phyloP scores from a whole-genome alignment of 2,888 invertebrate species.

The Fragum whitleyi region DNA sequence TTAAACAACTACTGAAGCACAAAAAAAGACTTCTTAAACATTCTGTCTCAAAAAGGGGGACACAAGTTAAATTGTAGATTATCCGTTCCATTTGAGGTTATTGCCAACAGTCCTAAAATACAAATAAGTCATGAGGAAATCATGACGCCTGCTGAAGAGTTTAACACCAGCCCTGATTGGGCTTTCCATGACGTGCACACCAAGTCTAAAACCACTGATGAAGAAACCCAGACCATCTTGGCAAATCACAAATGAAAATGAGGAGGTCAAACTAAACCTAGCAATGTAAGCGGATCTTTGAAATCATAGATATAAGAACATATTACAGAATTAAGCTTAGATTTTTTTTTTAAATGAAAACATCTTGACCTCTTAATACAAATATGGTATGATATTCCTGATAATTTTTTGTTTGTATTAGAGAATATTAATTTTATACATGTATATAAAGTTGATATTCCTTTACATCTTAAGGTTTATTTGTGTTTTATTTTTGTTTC shows the following conservation, averaged over 20 bases:
- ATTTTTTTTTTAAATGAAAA: not conserved
- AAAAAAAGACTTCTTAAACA: constrained; percentile 19
- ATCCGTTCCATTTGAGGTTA: constrained; percentile 14
- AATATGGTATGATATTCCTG: constrained; percentile 4
- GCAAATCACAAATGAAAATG: constrained; percentile 6
- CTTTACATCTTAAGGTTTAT: constrained; percentile 4
- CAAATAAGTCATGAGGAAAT: constrained; percentile 15
- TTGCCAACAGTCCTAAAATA: constrained; percentile 11
- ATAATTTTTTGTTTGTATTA: not conserved
- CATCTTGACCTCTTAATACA: not conserved
- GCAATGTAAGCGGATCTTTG: not conserved
- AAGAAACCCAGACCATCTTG: not conserved
- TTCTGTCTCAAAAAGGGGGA: constrained; percentile 3
- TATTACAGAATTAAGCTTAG: not conserved
- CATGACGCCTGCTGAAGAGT: not conserved
- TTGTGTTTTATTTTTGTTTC: not conserved
- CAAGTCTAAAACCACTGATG: constrained; percentile 8
- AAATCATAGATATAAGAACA: not conserved
- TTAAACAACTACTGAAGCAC: constrained; percentile 19
- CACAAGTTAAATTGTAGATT: constrained; percentile 18
- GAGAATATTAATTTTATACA: constrained; percentile 4
- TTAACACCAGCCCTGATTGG: constrained; percentile 16
- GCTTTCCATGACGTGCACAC: constrained; percentile 1
- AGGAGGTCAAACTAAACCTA: constrained; percentile 5
- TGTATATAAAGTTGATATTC: constrained; percentile 4